Conservation (phyloP, 2,113 vertebrate species). For the Mormyrus iriodes region DNA sequence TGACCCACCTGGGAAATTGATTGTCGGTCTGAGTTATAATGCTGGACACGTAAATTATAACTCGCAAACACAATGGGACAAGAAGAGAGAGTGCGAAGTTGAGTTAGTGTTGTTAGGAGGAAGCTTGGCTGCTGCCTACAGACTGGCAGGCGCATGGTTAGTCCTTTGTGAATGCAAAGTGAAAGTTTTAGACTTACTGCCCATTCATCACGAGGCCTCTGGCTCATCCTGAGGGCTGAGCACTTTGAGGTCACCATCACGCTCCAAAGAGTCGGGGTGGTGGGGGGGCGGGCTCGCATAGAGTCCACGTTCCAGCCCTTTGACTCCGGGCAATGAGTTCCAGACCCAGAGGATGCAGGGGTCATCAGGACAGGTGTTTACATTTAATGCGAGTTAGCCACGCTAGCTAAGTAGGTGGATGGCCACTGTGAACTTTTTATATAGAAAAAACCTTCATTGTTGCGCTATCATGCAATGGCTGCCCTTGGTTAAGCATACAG, state of each 20-base stretch:
- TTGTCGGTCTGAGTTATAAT: constrained; percentile 8
- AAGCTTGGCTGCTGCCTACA: background rate
- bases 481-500: constrained; percentile 34
- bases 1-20: background rate
- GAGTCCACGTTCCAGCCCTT: background rate
- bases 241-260: background rate
- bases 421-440: background rate
- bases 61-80: background rate
- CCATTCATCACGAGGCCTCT: background rate
- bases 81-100: background rate
- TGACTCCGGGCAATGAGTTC: constrained; percentile 60
- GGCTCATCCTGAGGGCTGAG: background rate
- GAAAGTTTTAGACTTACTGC: background rate
- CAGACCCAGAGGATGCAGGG: constrained; percentile 46
- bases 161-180: background rate
- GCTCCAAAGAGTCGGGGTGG: background rate
- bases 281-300: too few species aligned
- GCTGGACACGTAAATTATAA: background rate
- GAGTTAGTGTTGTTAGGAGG: background rate
- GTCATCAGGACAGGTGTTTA: background rate
- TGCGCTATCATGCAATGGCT: background rate
- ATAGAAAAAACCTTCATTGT: background rate
- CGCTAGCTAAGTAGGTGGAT: background rate
- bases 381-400: background rate
- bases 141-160: background rate